Evolutionary conservation across 2,113 vertebrate species (phyloP), one percentile per base, ranked within the genome.

Genomic region (Axis porcinus): DNA sequence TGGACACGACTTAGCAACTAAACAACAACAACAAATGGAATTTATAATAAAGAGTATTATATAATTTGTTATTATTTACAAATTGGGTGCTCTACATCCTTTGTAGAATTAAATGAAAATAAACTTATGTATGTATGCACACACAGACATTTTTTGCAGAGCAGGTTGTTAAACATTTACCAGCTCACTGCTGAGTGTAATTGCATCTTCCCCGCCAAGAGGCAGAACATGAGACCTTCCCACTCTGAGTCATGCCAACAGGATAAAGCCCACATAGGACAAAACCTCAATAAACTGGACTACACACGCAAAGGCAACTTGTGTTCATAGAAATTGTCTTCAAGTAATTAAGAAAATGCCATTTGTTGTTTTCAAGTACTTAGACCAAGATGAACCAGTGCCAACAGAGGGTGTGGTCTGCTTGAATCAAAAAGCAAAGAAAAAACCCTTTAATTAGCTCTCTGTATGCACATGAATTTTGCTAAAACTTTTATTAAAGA

Each of bases 321-420:
- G 28, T 82, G 87, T 85, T 94, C 58, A 82, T 94, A 84, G 96
- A 92, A 81, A 94, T 36, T 85, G 67, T 76, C 92, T 92, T 82
- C 6, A 33, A 19, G 60, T 91, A 81, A 97, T 95, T 85, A 85
- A 95, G 86, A 85, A 96, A 81, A 78, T 50, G 30, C 67, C 30
- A 83, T 87, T 86, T 93, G 94, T 94, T 97, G 78, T 96, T 96
- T 84, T 92, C 86, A 79, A 82, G 70, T 25, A 47, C 70, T 97
- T 40, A 25, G 52, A 91, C 67, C 36, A 78, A 52, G 70, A 93
- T 40, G 55, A 86, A 62, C 50, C 55, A 81, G 58, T 33, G 19
- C 87, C 47, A 47, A n/a, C 23, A 50, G 74, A 62, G 79, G 89
- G 91, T 82, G 82, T 87, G 81, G 91, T 64, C 74, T 92, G 45